A percentile compares a stretch with the other conserved stretches of the same genome.
These are phyloP conservation scores for Bovichtus diacanthus DNA, from an alignment of 2,797 vertebrate genomes.

Conservation along the genomic window DNA sequence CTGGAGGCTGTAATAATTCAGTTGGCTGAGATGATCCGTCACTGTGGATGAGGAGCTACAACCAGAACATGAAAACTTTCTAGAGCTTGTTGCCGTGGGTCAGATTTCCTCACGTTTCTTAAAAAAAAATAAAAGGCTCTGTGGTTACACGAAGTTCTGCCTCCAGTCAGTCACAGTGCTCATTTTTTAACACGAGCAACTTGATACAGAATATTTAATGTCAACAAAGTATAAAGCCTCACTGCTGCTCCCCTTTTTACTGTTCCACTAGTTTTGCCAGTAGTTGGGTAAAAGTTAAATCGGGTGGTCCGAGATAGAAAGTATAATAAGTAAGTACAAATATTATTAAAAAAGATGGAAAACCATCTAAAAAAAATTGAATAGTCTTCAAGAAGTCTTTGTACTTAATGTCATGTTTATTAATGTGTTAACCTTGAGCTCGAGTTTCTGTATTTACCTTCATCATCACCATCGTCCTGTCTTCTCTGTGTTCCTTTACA, in stretches of 20 bases:
- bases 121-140: background rate
- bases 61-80: too few relatives aligned
- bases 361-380: background rate
- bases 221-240: background rate
- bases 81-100: background rate
- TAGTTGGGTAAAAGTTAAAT: too few relatives aligned
- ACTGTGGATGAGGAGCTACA: too few relatives aligned
- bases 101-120: constrained; percentile 10
- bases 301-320: background rate
- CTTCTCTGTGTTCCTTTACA: constrained; percentile 68
- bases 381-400: background rate
- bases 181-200: background rate
- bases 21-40: background rate
- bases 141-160: background rate
- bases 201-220: background rate
- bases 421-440: background rate
- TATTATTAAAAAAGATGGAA: background rate
- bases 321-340: background rate
- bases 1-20: background rate
- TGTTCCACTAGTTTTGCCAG: background rate
- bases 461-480: background rate
- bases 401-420: background rate
- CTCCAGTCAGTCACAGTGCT: background rate
- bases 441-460: background rate
- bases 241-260: background rate